phyloP scores from a whole-genome alignment of 2,888 invertebrate genomes.

The Callyntrura guangdongensis region DNA sequence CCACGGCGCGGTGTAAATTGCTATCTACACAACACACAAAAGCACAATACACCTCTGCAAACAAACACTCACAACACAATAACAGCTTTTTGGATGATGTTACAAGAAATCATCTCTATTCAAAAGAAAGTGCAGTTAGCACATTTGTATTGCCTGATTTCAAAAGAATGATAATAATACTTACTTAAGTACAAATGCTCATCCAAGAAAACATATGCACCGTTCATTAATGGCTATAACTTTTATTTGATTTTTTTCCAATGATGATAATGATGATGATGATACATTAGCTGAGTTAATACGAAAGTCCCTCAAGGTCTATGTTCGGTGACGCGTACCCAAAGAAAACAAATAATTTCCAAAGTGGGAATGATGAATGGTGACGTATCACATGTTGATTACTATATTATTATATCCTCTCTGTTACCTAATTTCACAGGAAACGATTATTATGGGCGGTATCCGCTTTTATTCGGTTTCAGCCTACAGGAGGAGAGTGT shows the following conservation, averaged over 20 bases:
- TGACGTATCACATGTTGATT: too few relatives aligned
- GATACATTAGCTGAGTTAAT: too few relatives aligned
- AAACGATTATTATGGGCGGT: too few relatives aligned
- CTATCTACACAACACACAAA: neutral
- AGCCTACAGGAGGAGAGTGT: too few relatives aligned
- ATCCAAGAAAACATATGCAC: neutral
- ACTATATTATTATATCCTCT: too few relatives aligned
- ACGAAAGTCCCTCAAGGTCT: too few relatives aligned
- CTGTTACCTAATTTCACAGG: too few relatives aligned
- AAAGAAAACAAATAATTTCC: too few relatives aligned
- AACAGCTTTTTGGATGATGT: conserved; percentile 3
- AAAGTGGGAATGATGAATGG: too few relatives aligned
- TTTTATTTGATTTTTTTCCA: neutral
- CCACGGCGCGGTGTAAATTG: neutral
- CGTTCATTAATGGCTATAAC: neutral
- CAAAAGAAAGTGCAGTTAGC: conserved; percentile 24
- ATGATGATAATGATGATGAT: neutral
- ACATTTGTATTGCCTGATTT: conserved; percentile 1
- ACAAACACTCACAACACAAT: neutral
- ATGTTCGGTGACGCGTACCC: too few relatives aligned
- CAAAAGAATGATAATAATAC: neutral
- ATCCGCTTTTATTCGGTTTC: too few relatives aligned
- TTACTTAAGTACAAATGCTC: neutral
- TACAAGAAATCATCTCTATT: neutral
- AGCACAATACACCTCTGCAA: neutral